Evolutionary conservation across 2,797 vertebrate species (phyloP).

Genomic region (Neopelma chrysocephalum): DNA sequence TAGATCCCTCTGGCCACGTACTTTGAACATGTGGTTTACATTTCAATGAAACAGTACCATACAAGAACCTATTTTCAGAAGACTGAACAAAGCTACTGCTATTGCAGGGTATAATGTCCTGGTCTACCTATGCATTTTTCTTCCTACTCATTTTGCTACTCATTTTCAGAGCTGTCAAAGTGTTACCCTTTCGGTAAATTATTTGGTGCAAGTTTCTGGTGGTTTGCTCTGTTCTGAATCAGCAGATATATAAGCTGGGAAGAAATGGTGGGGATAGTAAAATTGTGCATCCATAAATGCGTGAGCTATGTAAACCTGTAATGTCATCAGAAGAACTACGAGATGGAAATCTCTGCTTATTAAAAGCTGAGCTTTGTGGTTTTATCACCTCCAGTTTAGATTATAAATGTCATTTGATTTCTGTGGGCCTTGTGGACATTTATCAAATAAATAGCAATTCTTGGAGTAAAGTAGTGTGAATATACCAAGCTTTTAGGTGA

Average conservation of each 20-base stretch:
- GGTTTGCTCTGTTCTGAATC: neutral
- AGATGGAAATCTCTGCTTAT: slow-evolving; percentile 6
- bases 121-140: neutral
- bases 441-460: slow-evolving; percentile 29
- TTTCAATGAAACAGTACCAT: neutral
- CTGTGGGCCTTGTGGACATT: neutral
- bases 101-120: neutral
- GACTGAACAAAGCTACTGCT: neutral
- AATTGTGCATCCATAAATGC: neutral
- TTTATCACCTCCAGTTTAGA: slow-evolving; percentile 8
- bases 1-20: neutral
- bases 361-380: neutral
- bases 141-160: neutral
- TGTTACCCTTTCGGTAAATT: neutral
- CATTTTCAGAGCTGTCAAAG: neutral
- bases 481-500: neutral
- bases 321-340: neutral
- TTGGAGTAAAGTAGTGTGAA: neutral
- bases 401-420: slow-evolving; percentile 23
- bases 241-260: neutral
- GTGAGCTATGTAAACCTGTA: neutral
- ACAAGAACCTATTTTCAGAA: neutral
- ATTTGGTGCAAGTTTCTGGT: neutral
- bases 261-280: neutral
- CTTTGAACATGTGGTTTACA: neutral